Percentiles rank a stretch among this genome's conserved stretches.
phyloP scores from a whole-genome alignment of 2,888 invertebrate species.

The Platycheirus albimanus region DNA sequence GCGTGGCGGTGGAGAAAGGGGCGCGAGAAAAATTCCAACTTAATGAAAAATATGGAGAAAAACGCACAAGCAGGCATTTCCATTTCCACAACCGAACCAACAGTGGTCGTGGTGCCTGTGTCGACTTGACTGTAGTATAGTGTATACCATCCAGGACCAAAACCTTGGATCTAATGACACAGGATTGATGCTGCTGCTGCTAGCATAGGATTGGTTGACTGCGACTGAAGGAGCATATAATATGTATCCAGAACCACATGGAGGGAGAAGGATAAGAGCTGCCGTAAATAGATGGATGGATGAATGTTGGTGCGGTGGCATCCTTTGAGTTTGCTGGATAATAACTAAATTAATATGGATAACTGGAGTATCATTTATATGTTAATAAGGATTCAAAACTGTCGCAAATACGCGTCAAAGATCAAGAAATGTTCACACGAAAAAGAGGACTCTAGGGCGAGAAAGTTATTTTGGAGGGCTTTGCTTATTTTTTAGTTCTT shows the following conservation, averaged over 20 bases:
- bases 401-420: conserved; percentile 71
- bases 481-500: too few relatives aligned
- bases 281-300: conserved; percentile 53
- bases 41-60: conserved; percentile 60
- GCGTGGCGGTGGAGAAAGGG: too few relatives aligned
- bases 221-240: conserved; percentile 24
- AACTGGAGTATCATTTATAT: conserved; percentile 76
- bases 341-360: conserved; percentile 76
- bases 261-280: conserved; percentile 3
- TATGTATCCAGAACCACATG: conserved; percentile 4
- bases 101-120: too few relatives aligned
- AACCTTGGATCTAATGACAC: conserved; percentile 68
- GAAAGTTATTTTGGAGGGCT: conserved; percentile 14
- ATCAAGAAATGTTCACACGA: conserved; percentile 68
- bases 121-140: not conserved
- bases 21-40: conserved; percentile 69
- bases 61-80: too few relatives aligned
- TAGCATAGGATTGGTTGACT: conserved; percentile 66
- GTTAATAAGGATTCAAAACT: conserved; percentile 75
- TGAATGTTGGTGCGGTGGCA: conserved; percentile 59
- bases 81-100: too few relatives aligned
- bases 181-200: conserved; percentile 72
- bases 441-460: conserved; percentile 51
- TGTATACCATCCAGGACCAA: conserved; percentile 31
- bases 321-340: conserved; percentile 72